Evolutionary conservation across 2,797 vertebrate genomes (phyloP), one percentile per base, ranked within the genome.

Genomic region (Hafferia zeledoni): DNA sequence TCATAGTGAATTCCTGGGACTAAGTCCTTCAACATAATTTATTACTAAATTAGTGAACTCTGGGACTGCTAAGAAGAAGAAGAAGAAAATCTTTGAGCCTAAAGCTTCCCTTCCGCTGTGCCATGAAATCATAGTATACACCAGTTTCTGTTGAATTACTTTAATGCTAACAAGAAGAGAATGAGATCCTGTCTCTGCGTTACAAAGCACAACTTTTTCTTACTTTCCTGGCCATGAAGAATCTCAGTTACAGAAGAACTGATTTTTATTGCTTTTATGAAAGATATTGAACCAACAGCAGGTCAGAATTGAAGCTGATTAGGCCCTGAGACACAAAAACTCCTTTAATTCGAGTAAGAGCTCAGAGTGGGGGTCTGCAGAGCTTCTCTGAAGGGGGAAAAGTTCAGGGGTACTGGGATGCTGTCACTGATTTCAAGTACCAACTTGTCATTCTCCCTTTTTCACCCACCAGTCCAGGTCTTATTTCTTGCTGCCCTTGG

Each of bases 1-100:
- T 35, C 47, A 33, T 37, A 14, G 6, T 49, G 50, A 74, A 82
- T 94, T 95, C 59, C 46, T 79, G 53, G 17, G 69, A 80, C 27
- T 65, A 31, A 90, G 87, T 91, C 56, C 4, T 93, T 94, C 71
- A 81, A 59, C 33, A 49, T 19, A 90, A 94, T 78, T 91, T 70
- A 78, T 44, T 17, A 31, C 43, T 46, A 56, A 71, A 70, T 83
- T 41, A 28, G 46, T 25, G 24, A 75, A 70, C 20, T 65, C 49
- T 52, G 11, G 30, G 35, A 70, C 18, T 17, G 17, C 17, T 53
- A 43, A 78, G 31, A 74, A 72, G 22, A 64, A 72, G 22, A 64
- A 35, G 5, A 8, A 43, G 41, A 57, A 35, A 46, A 44, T 16
- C 6, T 15, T 35, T 46, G 18, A 69, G 46, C 17, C 16, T 68